These are phyloP conservation scores for Apis cerana DNA, from an alignment of 1,140 invertebrate species.

Conservation along the genomic window DNA sequence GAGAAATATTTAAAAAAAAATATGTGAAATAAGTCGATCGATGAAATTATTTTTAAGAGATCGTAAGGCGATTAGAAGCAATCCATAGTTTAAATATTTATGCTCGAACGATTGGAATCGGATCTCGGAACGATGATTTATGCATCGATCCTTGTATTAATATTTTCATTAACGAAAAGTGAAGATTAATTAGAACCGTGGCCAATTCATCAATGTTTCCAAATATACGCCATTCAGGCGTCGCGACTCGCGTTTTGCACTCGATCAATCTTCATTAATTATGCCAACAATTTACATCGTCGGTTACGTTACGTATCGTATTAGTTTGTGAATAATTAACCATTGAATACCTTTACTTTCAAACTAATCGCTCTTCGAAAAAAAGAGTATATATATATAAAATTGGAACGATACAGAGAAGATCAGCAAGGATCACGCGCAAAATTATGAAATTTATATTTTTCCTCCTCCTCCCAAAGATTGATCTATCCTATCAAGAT, in stretches of 20 bases:
- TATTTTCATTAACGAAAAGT: slow-evolving; percentile 33
- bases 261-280: slow-evolving; percentile 47
- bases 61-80: too few species aligned
- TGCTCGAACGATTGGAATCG: background rate
- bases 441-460: too few species aligned
- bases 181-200: slow-evolving; percentile 18
- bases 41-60: too few species aligned
- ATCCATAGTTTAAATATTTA: too few species aligned
- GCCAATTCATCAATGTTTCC: slow-evolving; percentile 36
- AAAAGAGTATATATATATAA: too few species aligned
- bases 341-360: background rate
- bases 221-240: slow-evolving; percentile 24
- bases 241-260: slow-evolving; percentile 6
- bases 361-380: background rate
- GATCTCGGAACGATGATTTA: background rate
- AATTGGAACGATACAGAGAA: too few species aligned
- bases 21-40: too few species aligned
- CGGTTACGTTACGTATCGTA: slow-evolving; percentile 33
- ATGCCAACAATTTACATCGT: slow-evolving; percentile 39
- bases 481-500: too few species aligned
- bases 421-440: too few species aligned
- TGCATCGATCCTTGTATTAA: background rate
- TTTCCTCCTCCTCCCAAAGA: too few species aligned
- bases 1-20: too few species aligned
- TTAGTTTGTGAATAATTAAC: slow-evolving; percentile 27